Evolutionary conservation across 2,888 invertebrate species (phyloP).

Genomic region (Phragmatobia fuliginosa): DNA sequence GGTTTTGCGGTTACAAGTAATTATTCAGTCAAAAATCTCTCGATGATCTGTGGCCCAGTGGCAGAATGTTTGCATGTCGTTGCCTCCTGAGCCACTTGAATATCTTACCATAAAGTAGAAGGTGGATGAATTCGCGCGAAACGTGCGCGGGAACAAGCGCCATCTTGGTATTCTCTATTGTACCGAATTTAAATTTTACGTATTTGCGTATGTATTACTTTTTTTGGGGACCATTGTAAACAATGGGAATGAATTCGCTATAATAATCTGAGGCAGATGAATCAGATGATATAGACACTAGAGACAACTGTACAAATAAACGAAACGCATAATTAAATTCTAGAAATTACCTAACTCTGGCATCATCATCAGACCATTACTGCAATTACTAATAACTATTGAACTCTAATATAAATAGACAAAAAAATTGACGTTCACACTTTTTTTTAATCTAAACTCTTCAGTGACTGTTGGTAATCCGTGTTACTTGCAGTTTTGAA

Average conservation of each 20-base stretch:
- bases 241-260: neutral
- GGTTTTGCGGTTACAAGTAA: constrained; percentile 41
- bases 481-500: too few species aligned
- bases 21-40: constrained; percentile 51
- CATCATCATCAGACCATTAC: too few species aligned
- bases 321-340: too few species aligned
- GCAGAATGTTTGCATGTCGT: constrained; percentile 49
- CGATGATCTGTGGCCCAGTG: constrained; percentile 42
- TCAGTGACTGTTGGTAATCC: too few species aligned
- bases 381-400: too few species aligned
- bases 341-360: too few species aligned
- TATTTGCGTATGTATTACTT: neutral
- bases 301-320: too few species aligned
- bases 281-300: too few species aligned
- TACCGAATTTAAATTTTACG: neutral
- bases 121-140: constrained; percentile 48
- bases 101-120: constrained; percentile 49
- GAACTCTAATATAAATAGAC: too few species aligned
- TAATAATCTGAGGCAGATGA: neutral
- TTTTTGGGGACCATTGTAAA: neutral
- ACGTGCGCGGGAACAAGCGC: constrained; percentile 20
- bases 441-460: too few species aligned
- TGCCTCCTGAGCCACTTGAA: constrained; percentile 33
- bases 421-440: too few species aligned
- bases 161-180: constrained; percentile 22